phyloP scores from a whole-genome alignment of 2,888 invertebrate genomes.

The Scaptomyza caliginosa region DNA sequence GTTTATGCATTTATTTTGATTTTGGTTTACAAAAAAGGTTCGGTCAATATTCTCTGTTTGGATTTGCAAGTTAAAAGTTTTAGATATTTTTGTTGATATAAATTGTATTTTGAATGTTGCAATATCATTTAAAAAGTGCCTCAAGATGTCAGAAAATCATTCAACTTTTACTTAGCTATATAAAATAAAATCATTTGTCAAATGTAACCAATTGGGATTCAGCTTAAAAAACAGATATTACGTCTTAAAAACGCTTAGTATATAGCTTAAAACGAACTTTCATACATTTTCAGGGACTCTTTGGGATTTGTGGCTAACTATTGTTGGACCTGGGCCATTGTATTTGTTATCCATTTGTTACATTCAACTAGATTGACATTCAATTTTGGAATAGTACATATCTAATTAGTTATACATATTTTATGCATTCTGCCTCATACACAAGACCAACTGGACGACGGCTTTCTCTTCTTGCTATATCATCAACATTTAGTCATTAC shows the following conservation, averaged over 20 bases:
- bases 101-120: conserved; percentile 22
- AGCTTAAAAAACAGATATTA: conserved; percentile 5
- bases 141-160: conserved; percentile 22
- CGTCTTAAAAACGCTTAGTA: conserved; percentile 1
- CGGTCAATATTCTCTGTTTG: conserved; percentile 10
- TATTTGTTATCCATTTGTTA: conserved; percentile 34
- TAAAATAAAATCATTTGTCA: not conserved
- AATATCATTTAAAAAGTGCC: conserved; percentile 41
- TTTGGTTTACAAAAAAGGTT: conserved; percentile 12
- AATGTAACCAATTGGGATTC: conserved; percentile 3
- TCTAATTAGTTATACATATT: conserved; percentile 53
- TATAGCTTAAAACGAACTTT: conserved; percentile 22
- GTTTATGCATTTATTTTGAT: not conserved
- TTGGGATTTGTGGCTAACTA: conserved; percentile 12
- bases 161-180: conserved; percentile 12
- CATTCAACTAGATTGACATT: conserved; percentile 52
- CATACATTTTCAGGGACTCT: conserved; percentile 18
- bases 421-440: conserved; percentile 34
- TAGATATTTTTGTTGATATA: conserved; percentile 25
- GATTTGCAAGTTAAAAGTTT: conserved; percentile 47
- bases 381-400: conserved; percentile 51
- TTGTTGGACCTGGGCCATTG: conserved; percentile 30
- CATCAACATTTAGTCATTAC: conserved; percentile 30
- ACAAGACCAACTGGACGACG: conserved; percentile 41
- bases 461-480: conserved; percentile 14